Evolutionary conservation across 2,797 vertebrate species (phyloP).

Genomic region (Spea hammondii): DNA sequence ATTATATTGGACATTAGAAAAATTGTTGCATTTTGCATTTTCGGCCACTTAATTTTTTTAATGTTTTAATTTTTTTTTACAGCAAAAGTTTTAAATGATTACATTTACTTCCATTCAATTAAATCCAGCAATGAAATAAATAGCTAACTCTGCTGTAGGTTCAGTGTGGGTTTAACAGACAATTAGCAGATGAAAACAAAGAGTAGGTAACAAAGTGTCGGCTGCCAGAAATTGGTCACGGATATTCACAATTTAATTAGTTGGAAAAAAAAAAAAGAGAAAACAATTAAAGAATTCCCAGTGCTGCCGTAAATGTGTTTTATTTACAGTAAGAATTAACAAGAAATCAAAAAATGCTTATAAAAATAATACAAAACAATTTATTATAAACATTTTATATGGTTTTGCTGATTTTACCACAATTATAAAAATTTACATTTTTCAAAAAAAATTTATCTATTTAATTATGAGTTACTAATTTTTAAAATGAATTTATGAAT

Average conservation of each 20-base stretch:
- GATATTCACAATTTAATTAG: slow-evolving; percentile 54
- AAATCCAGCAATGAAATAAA: slow-evolving; percentile 47
- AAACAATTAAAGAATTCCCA: slow-evolving; percentile 54
- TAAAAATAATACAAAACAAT: neutral
- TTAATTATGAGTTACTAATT: too few relatives aligned
- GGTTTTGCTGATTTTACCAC: too few relatives aligned
- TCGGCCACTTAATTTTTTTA: slow-evolving; percentile 5
- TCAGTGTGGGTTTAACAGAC: slow-evolving; percentile 46
- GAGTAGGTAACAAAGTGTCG: slow-evolving; percentile 39
- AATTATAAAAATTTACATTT: too few relatives aligned
- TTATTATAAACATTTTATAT: slow-evolving; percentile 19
- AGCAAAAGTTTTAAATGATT: slow-evolving; percentile 31
- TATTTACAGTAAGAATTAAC: slow-evolving; percentile 50
- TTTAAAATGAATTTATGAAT: too few relatives aligned
- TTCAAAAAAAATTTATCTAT: too few relatives aligned
- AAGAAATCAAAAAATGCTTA: neutral
- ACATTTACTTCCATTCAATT: slow-evolving; percentile 29
- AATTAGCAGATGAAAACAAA: slow-evolving; percentile 48
- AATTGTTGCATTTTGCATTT: slow-evolving; percentile 7
- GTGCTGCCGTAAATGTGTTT: slow-evolving; percentile 45
- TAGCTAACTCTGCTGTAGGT: slow-evolving; percentile 42
- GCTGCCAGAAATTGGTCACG: slow-evolving; percentile 34
- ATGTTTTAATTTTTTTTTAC: neutral
- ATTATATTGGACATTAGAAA: slow-evolving; percentile 5
- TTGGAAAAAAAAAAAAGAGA: slow-evolving; percentile 13